Evolutionary conservation across 2,797 vertebrate species (phyloP).

Genomic region (Darevskia mixta): DNA sequence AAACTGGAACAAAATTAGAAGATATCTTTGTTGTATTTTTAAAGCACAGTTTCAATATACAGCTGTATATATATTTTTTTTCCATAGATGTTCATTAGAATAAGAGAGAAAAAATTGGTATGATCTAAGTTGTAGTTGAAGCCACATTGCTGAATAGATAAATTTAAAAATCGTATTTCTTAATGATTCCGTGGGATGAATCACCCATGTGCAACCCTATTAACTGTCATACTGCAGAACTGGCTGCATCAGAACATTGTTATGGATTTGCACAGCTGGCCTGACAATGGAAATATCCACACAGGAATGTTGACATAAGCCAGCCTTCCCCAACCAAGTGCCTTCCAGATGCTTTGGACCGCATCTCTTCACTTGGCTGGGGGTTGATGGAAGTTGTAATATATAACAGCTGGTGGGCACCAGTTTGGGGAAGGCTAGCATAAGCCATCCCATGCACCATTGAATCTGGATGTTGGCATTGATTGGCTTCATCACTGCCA

Average conservation of each 20-base stretch:
- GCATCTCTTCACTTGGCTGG: no score
- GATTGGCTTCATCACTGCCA: background rate
- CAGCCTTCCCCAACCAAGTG: no score
- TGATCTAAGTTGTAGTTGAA: background rate
- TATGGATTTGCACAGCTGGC: background rate
- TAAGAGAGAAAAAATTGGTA: background rate
- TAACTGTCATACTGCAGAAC: background rate
- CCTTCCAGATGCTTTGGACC: no score
- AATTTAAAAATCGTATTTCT: background rate
- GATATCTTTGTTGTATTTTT: background rate
- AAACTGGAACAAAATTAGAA: constrained; percentile 1
- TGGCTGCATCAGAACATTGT: background rate
- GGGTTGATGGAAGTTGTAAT: no score
- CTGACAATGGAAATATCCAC: background rate
- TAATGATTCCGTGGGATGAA: background rate
- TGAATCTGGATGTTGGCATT: background rate
- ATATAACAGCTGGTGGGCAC: no score
- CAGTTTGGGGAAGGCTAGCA: no score
- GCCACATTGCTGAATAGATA: background rate
- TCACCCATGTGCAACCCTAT: background rate
- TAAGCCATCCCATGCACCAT: background rate
- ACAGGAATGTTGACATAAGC: background rate
- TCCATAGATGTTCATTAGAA: background rate
- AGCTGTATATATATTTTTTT: background rate
- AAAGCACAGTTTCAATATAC: background rate